Percentiles rank a stretch among this genome's conserved stretches.
Conservation (phyloP, 1,140 invertebrate species). For the Metopolophium dirhodum region DNA sequence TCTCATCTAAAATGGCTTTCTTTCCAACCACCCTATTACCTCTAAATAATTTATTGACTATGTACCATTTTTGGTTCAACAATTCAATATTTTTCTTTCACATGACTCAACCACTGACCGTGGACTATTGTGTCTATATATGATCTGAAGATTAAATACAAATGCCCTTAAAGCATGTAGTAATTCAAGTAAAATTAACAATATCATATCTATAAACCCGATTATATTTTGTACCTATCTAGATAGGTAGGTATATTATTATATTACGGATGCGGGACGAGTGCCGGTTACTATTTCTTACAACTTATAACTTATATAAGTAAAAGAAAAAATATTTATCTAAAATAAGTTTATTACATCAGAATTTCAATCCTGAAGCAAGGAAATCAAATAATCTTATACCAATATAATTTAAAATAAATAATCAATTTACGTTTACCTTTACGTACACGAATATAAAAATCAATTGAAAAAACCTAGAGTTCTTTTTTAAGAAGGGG, state of each 20-base stretch:
- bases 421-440: too few species aligned
- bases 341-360: not conserved
- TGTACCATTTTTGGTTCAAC: not conserved
- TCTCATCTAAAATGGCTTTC: too few species aligned
- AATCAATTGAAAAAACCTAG: not conserved
- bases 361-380: not conserved
- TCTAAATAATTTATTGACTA: not conserved
- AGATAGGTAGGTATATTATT: not conserved
- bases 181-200: not conserved
- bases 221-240: not conserved
- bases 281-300: not conserved
- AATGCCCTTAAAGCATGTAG: not conserved
- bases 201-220: not conserved
- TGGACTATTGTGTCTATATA: not conserved
- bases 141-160: not conserved
- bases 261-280: not conserved
- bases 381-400: not conserved
- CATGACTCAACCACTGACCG: not conserved
- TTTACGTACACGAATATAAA: too few species aligned
- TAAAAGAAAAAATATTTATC: not conserved
- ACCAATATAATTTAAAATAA: not conserved
- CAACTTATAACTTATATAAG: not conserved
- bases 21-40: too few species aligned
- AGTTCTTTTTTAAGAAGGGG: not conserved
- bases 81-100: not conserved